Base-by-base conservation (phyloP, 2,888 invertebrate genomes). In the Xanthorhoe designata region DNA sequence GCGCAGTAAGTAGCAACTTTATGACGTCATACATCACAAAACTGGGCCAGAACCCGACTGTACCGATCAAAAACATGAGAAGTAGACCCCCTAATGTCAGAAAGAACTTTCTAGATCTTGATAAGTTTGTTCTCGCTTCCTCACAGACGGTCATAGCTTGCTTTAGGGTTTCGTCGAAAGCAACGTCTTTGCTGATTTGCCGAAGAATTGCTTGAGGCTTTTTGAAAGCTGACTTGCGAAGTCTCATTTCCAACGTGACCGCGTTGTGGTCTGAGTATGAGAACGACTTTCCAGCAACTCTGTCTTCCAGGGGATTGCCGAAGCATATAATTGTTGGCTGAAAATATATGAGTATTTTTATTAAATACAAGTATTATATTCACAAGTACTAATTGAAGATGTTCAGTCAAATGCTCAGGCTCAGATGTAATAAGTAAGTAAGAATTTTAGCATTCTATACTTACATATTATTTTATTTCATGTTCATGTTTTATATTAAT, bases 181-280 rank as follows among this genome's bases (percentile, higher is more conserved):
- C 65, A 13, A 76, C 73, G 24, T 82, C 79, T 47, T 76, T 80
- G 62, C 76, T 81, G 9, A 78, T 56, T 58, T 82, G 76, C 15
- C 75, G 78, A 61, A 75, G 64, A 5, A 59, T 67, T 0, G 52
- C 54, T 0, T 45, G 29, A 8, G 66, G 60, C 32, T 49, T 54
- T 62, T 79, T 82, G 18, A 68, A 67, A 7, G 74, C 74, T 0
- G 72, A 69, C 13, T 75, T 75, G 62, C 73, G 83, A 0, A 91
- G 54, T 35, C 75, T 75, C 8, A 95, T 63, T 73, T 91, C 94
- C 7, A 96, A 94, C 68, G 95, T 88, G 7, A 98, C 96, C 13
- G 97, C 98, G 88, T 98, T 98, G 85, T 98, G 98, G 86, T 98
- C 98, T 0, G 98, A 98, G 87, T 96, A 98, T 77, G 98, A 98